Conservation (phyloP, 1,140 invertebrate species). For the Sarcophaga peregrina region DNA sequence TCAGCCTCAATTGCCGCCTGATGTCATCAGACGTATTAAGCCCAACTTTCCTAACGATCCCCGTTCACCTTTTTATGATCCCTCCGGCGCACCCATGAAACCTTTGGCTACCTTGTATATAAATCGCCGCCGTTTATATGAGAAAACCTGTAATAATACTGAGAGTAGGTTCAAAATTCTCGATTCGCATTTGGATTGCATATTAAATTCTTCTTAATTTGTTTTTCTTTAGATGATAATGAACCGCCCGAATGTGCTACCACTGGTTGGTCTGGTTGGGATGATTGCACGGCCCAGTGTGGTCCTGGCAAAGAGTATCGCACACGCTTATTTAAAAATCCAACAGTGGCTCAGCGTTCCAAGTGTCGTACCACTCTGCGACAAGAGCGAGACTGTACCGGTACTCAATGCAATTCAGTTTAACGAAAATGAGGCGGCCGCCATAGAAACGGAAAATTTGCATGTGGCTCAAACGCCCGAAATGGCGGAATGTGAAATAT, state of each 20-base stretch:
- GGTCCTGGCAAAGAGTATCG: constrained; percentile 78
- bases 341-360: constrained; percentile 66
- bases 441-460: constrained; percentile 45
- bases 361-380: constrained; percentile 70
- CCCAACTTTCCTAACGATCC: constrained; percentile 85
- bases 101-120: constrained; percentile 88
- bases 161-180: constrained; percentile 30
- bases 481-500: constrained; percentile 73
- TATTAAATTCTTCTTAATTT: background rate
- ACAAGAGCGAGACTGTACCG: constrained; percentile 69
- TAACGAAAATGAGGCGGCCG: constrained; percentile 58
- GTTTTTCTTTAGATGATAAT: constrained; percentile 52
- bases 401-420: constrained; percentile 68
- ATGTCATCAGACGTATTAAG: constrained; percentile 87
- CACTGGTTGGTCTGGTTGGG: constrained; percentile 81
- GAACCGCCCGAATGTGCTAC: constrained; percentile 73
- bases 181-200: background rate
- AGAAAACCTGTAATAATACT: constrained; percentile 76
- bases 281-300: constrained; percentile 81
- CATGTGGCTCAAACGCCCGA: constrained; percentile 45
- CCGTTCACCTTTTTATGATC: constrained; percentile 92
- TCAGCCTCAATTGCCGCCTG: constrained; percentile 81
- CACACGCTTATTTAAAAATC: constrained; percentile 72
- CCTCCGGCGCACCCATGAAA: constrained; percentile 83
- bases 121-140: constrained; percentile 84